Base-by-base conservation (phyloP, 2,888 invertebrate species). In the Balanococcus diminutus region DNA sequence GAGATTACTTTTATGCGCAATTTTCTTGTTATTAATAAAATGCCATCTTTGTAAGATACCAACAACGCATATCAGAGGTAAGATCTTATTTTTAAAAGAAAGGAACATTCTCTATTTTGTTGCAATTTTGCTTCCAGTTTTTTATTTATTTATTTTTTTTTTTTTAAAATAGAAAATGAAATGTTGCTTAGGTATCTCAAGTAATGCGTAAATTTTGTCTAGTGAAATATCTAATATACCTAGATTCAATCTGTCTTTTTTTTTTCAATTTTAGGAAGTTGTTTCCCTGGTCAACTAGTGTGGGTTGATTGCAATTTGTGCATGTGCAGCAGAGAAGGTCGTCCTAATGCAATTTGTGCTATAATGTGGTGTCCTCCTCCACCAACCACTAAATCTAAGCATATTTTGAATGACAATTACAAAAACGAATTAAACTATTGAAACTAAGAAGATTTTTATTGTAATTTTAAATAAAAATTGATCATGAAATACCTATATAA, bases 201-300 rank as follows among this genome's bases (percentile, higher is more conserved):
- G n/a, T n/a, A n/a, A n/a, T n/a, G n/a, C n/a, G n/a, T n/a, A n/a
- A n/a, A n/a, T n/a, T n/a, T n/a, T n/a, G n/a, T 36, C 8, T 36
- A 36, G 8, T 36, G 8, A 36, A 36, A 36, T 36, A 36, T 36
- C 36, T 88, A 92, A 93, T 86, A 91, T 86, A 2, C 86, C 87
- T 46, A 42, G 8, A 4, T 36, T 36, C 5, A 36, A 8, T 36
- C 8, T 36, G 2, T 87, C 36, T 31, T 75, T 79, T 28, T 83
- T 86, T 81, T 81, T 87, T 61, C 25, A 9, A 83, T 79, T 36
- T 79, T 87, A 88, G 88, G 86, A 22, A 84, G 86, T 31, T 88
- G 88, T 84, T 81, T 84, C 42, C 88, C 88, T 0, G 88, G 88
- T 4, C 88, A 88, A 61, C 86, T 88, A 31, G 88, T 88, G 28